phyloP scores from a whole-genome alignment of 2,888 invertebrate genomes.

The Apantesis nais region DNA sequence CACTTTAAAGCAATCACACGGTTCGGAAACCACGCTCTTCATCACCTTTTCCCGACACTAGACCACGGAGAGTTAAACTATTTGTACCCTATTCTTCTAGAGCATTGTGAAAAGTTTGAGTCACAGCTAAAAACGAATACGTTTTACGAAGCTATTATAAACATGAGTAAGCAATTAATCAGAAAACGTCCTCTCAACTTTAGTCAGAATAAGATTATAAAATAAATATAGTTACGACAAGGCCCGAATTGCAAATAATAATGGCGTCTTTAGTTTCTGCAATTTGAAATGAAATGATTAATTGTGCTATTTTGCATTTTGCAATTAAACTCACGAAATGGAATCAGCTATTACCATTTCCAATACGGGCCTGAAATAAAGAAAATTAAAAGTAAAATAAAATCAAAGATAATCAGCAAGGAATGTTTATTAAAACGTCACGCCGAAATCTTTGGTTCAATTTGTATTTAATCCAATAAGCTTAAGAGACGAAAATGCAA shows the following conservation, averaged over 20 bases:
- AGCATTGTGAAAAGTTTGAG: slow-evolving; percentile 88
- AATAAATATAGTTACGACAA: slow-evolving; percentile 13
- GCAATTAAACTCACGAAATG: neutral
- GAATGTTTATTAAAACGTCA: neutral
- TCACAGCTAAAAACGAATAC: slow-evolving; percentile 78
- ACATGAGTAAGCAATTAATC: slow-evolving; percentile 86
- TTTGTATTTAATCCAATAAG: neutral
- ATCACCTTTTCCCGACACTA: slow-evolving; percentile 92
- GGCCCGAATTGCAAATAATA: neutral
- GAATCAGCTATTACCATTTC: neutral
- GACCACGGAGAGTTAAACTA: slow-evolving; percentile 90
- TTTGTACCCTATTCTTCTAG: slow-evolving; percentile 86
- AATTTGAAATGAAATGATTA: neutral
- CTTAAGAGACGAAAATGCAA: neutral
- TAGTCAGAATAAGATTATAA: slow-evolving; percentile 46
- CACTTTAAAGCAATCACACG: slow-evolving; percentile 89
- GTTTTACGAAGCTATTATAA: slow-evolving; percentile 87
- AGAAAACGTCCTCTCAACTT: slow-evolving; percentile 72
- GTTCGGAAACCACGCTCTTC: slow-evolving; percentile 92
- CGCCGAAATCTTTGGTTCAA: neutral
- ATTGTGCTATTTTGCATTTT: neutral
- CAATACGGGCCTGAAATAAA: neutral
- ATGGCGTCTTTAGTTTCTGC: neutral
- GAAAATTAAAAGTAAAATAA: neutral
- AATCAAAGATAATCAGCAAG: neutral